Percentiles rank a stretch among this genome's conserved stretches.
These are phyloP conservation scores for Steinernema khuongi DNA, from an alignment of 1,140 invertebrate genomes.

Conservation along the genomic window DNA sequence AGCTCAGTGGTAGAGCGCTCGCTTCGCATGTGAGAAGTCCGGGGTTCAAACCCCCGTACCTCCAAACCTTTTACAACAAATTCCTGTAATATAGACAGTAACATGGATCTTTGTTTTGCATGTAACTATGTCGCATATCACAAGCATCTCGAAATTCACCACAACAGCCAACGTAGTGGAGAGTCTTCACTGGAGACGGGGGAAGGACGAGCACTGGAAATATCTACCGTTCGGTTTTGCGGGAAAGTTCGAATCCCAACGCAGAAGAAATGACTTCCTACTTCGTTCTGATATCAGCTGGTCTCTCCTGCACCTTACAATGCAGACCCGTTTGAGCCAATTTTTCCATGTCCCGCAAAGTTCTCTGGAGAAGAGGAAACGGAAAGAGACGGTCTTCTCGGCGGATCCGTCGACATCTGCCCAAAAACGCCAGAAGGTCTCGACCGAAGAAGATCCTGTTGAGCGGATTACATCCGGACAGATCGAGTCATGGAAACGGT, in stretches of 20 bases:
- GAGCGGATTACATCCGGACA: not conserved
- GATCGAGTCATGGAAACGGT: not conserved
- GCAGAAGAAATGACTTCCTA: no score
- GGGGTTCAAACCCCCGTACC: slow-evolving; percentile 28
- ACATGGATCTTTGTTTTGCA: no score
- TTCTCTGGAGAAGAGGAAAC: not conserved
- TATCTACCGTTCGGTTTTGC: no score
- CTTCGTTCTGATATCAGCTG: no score
- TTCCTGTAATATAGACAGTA: no score
- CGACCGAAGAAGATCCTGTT: not conserved
- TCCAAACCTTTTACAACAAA: slow-evolving; percentile 14
- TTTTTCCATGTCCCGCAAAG: not conserved
- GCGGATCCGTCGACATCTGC: not conserved
- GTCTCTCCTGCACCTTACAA: not conserved
- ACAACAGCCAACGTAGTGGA: no score
- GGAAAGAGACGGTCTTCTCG: not conserved
- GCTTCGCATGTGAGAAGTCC: slow-evolving; percentile 34
- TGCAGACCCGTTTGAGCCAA: not conserved
- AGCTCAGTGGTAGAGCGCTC: slow-evolving; percentile 35
- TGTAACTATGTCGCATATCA: no score
- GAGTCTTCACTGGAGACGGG: no score
- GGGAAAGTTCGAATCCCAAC: no score
- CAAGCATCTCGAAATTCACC: no score
- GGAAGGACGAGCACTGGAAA: no score
- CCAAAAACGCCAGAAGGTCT: not conserved